Conservation (phyloP, 1,140 invertebrate genomes). For the Acromyrmex echinatior region DNA sequence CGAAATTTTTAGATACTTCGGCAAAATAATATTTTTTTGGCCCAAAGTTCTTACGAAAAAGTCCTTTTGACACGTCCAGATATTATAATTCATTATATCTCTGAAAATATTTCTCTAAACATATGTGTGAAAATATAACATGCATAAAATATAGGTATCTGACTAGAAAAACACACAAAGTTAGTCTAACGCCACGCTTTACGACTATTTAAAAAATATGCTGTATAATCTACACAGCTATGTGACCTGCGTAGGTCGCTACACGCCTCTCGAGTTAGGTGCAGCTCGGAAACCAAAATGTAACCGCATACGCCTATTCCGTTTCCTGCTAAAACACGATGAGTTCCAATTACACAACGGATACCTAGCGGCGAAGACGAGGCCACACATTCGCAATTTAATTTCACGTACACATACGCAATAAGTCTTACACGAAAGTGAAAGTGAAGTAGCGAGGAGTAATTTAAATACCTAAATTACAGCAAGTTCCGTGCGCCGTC, state of each 20-base stretch:
- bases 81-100: not conserved
- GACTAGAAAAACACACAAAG: not conserved
- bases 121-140: not conserved
- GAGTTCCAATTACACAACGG: conserved; percentile 81
- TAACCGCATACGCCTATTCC: conserved; percentile 82
- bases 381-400: conserved; percentile 35
- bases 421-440: not conserved
- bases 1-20: too few species aligned
- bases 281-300: conserved; percentile 80
- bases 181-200: not conserved
- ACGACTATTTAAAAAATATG: not conserved
- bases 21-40: too few species aligned
- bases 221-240: too few species aligned
- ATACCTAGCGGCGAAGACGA: conserved; percentile 57
- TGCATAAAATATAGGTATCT: not conserved
- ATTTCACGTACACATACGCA: conserved; percentile 14
- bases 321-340: conserved; percentile 82
- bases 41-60: not conserved
- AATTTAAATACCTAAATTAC: conserved; percentile 28
- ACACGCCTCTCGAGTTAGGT: conserved; percentile 68
- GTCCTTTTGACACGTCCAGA: not conserved
- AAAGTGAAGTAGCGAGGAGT: not conserved
- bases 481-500: not conserved
- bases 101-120: too few species aligned
- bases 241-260: not conserved